These are phyloP conservation scores for Crambe crambe DNA, from an alignment of 37 sponge, comb jelly and placozoan species.

Conservation along the genomic window DNA sequence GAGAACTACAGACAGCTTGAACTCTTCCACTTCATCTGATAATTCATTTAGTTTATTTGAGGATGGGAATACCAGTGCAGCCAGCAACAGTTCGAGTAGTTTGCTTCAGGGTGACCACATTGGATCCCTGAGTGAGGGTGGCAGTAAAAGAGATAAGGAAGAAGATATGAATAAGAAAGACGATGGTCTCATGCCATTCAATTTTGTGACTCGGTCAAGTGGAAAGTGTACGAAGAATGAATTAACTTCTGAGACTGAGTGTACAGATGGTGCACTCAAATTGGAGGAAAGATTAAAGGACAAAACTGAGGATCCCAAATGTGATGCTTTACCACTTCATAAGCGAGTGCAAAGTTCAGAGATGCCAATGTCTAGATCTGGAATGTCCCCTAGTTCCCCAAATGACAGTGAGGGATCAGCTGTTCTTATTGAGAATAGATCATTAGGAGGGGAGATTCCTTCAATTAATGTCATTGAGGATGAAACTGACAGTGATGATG, in stretches of 20 bases:
- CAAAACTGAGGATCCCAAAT: background rate
- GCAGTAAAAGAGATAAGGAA: background rate
- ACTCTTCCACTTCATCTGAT: background rate
- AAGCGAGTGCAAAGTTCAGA: too few relatives aligned
- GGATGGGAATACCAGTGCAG: background rate
- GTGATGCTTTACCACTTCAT: background rate
- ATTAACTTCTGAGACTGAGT: background rate
- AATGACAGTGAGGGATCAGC: background rate
- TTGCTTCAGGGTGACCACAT: background rate
- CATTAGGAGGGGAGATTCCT: background rate
- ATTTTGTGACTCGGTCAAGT: background rate
- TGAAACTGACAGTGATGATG: conserved; percentile 53
- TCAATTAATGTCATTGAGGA: conserved; percentile 28
- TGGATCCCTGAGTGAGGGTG: background rate
- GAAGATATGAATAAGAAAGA: background rate
- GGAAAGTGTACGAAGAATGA: background rate
- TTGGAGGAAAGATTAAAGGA: too few relatives aligned
- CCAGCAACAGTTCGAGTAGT: background rate
- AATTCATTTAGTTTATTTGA: conserved; percentile 17
- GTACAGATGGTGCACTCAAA: background rate
- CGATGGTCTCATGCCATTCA: background rate
- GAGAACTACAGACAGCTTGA: background rate
- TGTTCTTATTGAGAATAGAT: background rate
- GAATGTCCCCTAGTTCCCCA: background rate
- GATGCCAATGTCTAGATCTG: background rate